Evolutionary conservation across 2,888 invertebrate genomes (phyloP), one percentile per base, ranked within the genome.

Genomic region (Smittia sp.): DNA sequence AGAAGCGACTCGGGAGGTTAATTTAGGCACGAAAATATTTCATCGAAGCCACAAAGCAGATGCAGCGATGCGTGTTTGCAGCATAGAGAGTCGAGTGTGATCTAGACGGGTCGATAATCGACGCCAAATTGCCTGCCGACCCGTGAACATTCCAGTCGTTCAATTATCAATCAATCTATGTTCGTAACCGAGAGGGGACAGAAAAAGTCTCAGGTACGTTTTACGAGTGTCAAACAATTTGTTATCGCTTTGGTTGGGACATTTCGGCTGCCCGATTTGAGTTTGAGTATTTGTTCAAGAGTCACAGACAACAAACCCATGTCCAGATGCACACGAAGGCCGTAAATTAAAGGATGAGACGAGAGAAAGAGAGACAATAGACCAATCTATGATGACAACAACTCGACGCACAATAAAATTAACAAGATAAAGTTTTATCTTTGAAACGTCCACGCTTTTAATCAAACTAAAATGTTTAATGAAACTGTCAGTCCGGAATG

Each of bases 211-310:
- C 58, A 58, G 58, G 58, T 58, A 58, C 24, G 15, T 67, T 67
- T 46, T 69, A 27, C 20, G 18, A 20, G 27, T 69, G 54, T 39
- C 32, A 69, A 24, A 18, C 32, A 46, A 67, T 69, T 27, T 69
- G 32, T 54, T 54, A 69, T 69, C 69, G 52, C 25, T 22, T 67
- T 41, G 39, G 39, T 27, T 62, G 58, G 38, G 11, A n/a, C n/a
- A 46, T 1, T 46, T 11, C n/a, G 15, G 15, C 15, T 18, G 58
- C 18, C 22, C 32, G 20, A 20, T 58, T 20, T 18, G 20, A 20
- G 1, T 58, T 18, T 18, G 11, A 6, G 11, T 4, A 22, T 15
- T 22, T 58, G 58, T 58, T 58, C 3, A 20, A 58, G 9, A 11
- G 58, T 22, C 18, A 52, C 4, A 20, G 18, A 15, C 3, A 9